Percentiles rank a stretch among this genome's conserved stretches.
phyloP scores from a whole-genome alignment of 92 coral and sea anemone genomes.

The Blastomussa wellsi region DNA sequence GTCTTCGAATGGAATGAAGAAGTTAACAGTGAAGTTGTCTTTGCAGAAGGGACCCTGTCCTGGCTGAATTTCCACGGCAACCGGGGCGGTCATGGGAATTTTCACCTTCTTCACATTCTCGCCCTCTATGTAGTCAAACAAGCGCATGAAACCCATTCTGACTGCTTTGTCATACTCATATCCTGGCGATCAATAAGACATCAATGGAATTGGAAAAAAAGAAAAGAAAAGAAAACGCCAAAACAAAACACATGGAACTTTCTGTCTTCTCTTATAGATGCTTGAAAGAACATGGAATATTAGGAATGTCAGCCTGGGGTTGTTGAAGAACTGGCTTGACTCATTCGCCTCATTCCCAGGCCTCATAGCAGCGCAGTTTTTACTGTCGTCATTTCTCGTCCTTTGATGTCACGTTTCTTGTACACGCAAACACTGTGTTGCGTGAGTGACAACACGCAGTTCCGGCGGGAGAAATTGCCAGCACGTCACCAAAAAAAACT shows the following conservation, averaged over 20 bases:
- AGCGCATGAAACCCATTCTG: slow-evolving; percentile 67
- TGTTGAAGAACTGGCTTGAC: no score
- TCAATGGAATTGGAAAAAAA: background rate
- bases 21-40: slow-evolving; percentile 76
- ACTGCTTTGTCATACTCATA: slow-evolving; percentile 64
- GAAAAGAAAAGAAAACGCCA: background rate
- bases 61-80: slow-evolving; percentile 66
- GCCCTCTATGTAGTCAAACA: slow-evolving; percentile 75
- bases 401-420: no score
- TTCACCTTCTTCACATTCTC: slow-evolving; percentile 54
- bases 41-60: slow-evolving; percentile 83
- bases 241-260: background rate
- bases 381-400: no score
- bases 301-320: no score
- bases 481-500: no score
- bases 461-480: background rate
- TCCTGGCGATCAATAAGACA: slow-evolving; percentile 33
- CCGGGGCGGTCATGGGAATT: slow-evolving; percentile 85
- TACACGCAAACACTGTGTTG: no score
- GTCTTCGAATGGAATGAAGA: slow-evolving; percentile 73
- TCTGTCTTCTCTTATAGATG: no score
- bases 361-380: no score
- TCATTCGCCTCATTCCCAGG: no score
- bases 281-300: no score
- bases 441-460: background rate